These are phyloP conservation scores for Solenopsis invicta DNA, from an alignment of 1,140 invertebrate genomes.

Conservation along the genomic window DNA sequence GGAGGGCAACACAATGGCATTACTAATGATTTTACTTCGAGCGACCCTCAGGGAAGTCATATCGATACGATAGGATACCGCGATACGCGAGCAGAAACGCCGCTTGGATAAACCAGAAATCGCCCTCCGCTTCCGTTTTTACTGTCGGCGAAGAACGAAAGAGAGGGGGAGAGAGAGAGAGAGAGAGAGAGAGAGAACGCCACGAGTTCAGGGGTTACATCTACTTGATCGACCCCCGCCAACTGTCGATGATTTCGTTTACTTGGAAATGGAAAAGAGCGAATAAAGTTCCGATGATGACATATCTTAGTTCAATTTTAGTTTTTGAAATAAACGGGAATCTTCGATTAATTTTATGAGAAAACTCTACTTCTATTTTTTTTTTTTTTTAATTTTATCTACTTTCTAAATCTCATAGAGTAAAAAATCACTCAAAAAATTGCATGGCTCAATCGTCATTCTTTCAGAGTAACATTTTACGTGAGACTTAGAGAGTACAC, in stretches of 20 bases:
- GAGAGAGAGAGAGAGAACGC: constrained; percentile 6
- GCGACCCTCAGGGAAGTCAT: constrained; percentile 80
- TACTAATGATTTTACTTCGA: constrained; percentile 84
- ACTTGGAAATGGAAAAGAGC: constrained; percentile 73
- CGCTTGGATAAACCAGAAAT: constrained; percentile 78
- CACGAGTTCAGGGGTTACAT: constrained; percentile 78
- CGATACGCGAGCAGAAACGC: constrained; percentile 80
- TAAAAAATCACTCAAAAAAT: no score
- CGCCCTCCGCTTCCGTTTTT: constrained; percentile 55
- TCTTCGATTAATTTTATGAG: not conserved
- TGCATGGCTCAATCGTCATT: not conserved
- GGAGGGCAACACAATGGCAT: constrained; percentile 80
- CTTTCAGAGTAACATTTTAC: not conserved
- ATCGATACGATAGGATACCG: constrained; percentile 81
- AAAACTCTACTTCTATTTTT: not conserved
- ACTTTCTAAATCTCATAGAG: not conserved
- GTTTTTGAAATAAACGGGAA: not conserved
- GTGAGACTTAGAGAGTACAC: not conserved
- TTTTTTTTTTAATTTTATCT: not conserved
- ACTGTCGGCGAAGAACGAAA: constrained; percentile 38
- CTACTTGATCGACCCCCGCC: constrained; percentile 80
- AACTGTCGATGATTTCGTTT: constrained; percentile 83
- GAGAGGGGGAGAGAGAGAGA: constrained; percentile 3
- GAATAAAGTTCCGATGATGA: constrained; percentile 28
- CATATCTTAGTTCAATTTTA: constrained; percentile 38